Evolutionary conservation across 2,797 vertebrate species (phyloP).

Genomic region (Hemibagrus guttatus): DNA sequence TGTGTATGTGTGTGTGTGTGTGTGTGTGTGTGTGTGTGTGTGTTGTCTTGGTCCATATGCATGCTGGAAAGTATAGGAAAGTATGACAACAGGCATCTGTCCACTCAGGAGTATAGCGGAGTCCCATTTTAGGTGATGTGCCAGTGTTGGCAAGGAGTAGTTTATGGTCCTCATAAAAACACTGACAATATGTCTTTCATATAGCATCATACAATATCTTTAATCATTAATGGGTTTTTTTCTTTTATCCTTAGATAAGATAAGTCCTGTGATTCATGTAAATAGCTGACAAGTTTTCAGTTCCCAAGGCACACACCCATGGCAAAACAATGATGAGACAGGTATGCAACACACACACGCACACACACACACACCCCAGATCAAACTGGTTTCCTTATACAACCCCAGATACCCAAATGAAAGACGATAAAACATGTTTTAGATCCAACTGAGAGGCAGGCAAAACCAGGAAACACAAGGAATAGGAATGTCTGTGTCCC

Average conservation of each 20-base stretch:
- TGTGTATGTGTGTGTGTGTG: not conserved
- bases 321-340: constrained; percentile 77
- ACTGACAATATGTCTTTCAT: constrained; percentile 20
- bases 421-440: constrained; percentile 9
- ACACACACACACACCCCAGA: constrained; percentile 39
- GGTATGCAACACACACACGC: constrained; percentile 65
- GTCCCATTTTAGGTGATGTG: not conserved
- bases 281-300: constrained; percentile 63
- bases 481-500: not conserved
- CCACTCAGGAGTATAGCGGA: too few relatives aligned
- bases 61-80: not conserved
- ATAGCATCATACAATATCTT: constrained; percentile 55
- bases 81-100: not conserved
- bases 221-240: constrained; percentile 70
- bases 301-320: constrained; percentile 76
- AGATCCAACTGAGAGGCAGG: not conserved
- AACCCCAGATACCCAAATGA: constrained; percentile 50
- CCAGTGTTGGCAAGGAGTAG: not conserved
- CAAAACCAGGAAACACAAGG: not conserved
- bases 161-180: not conserved
- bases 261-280: constrained; percentile 69
- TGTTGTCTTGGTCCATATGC: not conserved
- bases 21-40: too few relatives aligned
- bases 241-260: constrained; percentile 58
- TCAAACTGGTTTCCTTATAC: constrained; percentile 67